Evolutionary conservation across 2,888 invertebrate species (phyloP).

Genomic region (Macaria liturata): DNA sequence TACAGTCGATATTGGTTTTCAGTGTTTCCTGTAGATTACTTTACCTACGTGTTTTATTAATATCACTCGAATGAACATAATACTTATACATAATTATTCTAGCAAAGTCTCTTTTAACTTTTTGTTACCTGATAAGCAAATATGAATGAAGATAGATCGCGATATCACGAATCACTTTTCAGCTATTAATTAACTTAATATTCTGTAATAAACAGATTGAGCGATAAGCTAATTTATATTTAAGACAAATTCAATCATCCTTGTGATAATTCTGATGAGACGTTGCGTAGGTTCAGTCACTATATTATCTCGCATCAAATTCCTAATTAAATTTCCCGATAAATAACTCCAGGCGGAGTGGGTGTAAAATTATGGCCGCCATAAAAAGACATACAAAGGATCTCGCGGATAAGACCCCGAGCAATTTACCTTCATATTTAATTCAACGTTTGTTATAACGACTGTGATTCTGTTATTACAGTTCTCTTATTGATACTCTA

Average conservation of each 20-base stretch:
- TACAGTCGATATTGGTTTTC: background rate
- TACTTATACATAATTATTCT: too few species aligned
- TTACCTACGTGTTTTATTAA: too few species aligned
- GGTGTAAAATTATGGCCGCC: conserved; percentile 66
- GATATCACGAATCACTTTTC: too few species aligned
- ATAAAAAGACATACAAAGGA: conserved; percentile 67
- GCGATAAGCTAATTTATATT: conserved; percentile 1
- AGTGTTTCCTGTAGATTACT: too few species aligned
- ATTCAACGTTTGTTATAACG: conserved; percentile 29
- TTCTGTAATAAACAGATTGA: background rate
- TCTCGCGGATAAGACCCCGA: conserved; percentile 49
- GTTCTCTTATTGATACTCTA: conserved; percentile 27
- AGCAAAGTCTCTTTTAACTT: too few species aligned
- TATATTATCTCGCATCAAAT: conserved; percentile 49
- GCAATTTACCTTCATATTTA: conserved; percentile 46
- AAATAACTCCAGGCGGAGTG: conserved; percentile 51
- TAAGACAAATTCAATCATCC: conserved; percentile 7
- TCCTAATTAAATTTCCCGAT: conserved; percentile 63
- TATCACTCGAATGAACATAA: too few species aligned
- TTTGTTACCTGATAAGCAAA: too few species aligned
- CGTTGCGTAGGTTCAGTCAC: conserved; percentile 36
- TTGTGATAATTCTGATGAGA: conserved; percentile 3
- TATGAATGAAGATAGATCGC: too few species aligned
- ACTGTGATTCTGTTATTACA: conserved; percentile 26
- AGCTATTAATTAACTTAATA: too few species aligned